phyloP scores from a whole-genome alignment of 1,140 invertebrate species.

The Drosophila ironensis region DNA sequence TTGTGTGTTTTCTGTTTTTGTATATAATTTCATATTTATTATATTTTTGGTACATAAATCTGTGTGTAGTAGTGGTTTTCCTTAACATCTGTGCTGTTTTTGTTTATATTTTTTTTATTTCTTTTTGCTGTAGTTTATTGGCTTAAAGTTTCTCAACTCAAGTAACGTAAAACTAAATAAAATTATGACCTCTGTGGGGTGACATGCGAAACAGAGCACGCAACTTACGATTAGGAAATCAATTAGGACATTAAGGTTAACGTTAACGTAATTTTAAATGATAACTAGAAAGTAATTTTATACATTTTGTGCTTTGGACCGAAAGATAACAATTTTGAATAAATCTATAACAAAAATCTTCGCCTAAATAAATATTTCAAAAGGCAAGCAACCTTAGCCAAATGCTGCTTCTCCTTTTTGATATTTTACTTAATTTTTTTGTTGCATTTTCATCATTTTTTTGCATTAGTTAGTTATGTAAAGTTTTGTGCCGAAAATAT shows the following conservation, averaged over 20 bases:
- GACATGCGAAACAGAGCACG: slow-evolving; percentile 52
- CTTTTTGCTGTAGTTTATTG: slow-evolving; percentile 42
- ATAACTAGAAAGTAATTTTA: slow-evolving; percentile 71
- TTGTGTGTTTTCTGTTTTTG: slow-evolving; percentile 41
- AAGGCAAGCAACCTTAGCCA: slow-evolving; percentile 20
- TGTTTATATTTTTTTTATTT: slow-evolving; percentile 28
- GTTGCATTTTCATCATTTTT: slow-evolving; percentile 14
- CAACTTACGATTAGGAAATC: slow-evolving; percentile 52
- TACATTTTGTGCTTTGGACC: slow-evolving; percentile 79
- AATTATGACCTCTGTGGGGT: slow-evolving; percentile 51
- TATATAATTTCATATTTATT: slow-evolving; percentile 79
- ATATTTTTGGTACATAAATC: slow-evolving; percentile 81
- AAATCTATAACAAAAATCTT: slow-evolving; percentile 47
- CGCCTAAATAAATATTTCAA: slow-evolving; percentile 47
- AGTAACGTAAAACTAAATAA: slow-evolving; percentile 69
- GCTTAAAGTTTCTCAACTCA: slow-evolving; percentile 56
- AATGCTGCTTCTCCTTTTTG: slow-evolving; percentile 38
- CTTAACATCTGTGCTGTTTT: slow-evolving; percentile 56
- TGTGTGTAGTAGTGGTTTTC: slow-evolving; percentile 64
- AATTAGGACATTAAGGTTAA: slow-evolving; percentile 44
- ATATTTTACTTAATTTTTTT: slow-evolving; percentile 18
- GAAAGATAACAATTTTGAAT: slow-evolving; percentile 79
- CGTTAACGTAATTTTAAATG: slow-evolving; percentile 41
- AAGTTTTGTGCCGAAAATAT: slow-evolving; percentile 81
- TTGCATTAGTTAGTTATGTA: slow-evolving; percentile 50